Base-by-base conservation (phyloP, 2,888 invertebrate genomes). In the Agriotes lineatus region DNA sequence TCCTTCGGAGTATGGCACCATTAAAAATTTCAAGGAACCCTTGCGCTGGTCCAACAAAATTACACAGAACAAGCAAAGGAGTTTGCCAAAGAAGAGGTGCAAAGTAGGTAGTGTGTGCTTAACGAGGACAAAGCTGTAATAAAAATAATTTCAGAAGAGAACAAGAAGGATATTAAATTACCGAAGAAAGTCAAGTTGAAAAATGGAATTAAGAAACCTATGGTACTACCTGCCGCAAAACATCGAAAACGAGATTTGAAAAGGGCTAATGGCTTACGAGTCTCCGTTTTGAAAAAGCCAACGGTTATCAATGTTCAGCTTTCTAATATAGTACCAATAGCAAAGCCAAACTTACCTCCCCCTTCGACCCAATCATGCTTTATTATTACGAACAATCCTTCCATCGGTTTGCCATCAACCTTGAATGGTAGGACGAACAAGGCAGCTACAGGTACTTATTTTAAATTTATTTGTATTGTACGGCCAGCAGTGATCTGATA, bases 41-140 rank as follows among this genome's bases (percentile, higher is more conserved):
- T 71, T 73, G 19, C 77, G 73, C 63, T 82, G 81, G 82, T 77
- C 81, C 7, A 78, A 81, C 42, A 81, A 75, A 72, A 78, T 83
- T 63, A 74, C 78, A 72, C 77, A 16, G 80, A 82, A 69, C 78
- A 82, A 70, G 79, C 80, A 14, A 79, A 78, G 64, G 61, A 76
- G 45, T 62, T 82, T 18, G 77, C 79, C 39, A 79, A 83, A 69
- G 75, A 77, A 56, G 80, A 82, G 71, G 64, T 76, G 61, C 80
- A 83, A 78, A 82, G 83, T 83, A 77, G 75, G 77, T 75, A 18
- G 16, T 35, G 12, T 50, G 2, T 6, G 45, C 12, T 18, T n/a
- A 7, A 3, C 18, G 9, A 44, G 25, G 42, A 12, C 6, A 45
- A 59, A 50, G 14, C 12, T n/a, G 20, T 25, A 25, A 25, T 25